Percentiles rank a stretch among this genome's conserved stretches.
phyloP scores from a whole-genome alignment of 1,140 invertebrate species.

The Mylabris phalerata region DNA sequence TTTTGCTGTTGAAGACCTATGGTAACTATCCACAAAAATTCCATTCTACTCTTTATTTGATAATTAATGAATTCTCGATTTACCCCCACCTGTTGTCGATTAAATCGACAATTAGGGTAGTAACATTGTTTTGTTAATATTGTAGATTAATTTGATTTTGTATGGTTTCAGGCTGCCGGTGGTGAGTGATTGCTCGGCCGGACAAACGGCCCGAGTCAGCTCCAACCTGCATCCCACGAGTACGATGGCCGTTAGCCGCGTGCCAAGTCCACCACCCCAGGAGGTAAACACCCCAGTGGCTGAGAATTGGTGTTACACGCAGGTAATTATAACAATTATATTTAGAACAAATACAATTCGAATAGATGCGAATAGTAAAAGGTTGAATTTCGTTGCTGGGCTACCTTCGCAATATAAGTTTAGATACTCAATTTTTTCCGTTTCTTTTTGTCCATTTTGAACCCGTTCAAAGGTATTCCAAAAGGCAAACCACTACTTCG shows the following conservation, averaged over 20 bases:
- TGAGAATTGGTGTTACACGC: constrained; percentile 95
- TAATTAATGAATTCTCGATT: too few relatives aligned
- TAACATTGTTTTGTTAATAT: not conserved
- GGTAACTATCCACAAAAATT: too few relatives aligned
- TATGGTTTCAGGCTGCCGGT: constrained; percentile 61
- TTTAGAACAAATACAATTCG: not conserved
- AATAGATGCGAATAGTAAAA: not conserved
- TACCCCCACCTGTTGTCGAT: too few relatives aligned
- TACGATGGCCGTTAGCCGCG: constrained; percentile 85
- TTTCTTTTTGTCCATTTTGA: too few relatives aligned
- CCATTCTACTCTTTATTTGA: not conserved
- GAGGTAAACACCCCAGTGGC: constrained; percentile 90
- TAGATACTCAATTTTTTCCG: too few relatives aligned
- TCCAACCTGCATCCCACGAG: constrained; percentile 63
- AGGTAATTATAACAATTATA: constrained; percentile 54
- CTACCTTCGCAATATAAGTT: too few relatives aligned
- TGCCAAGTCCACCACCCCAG: constrained; percentile 80
- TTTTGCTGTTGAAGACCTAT: too few relatives aligned
- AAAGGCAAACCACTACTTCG: constrained; percentile 6
- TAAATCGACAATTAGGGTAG: not conserved
- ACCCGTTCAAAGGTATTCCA: not conserved
- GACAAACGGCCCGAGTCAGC: constrained; percentile 71
- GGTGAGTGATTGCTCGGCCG: constrained; percentile 79
- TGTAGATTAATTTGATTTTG: constrained; percentile 13
- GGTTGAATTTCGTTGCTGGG: too few relatives aligned